Base-by-base conservation (phyloP, 2,888 invertebrate species). In the Zygothrica quintamaculata region DNA sequence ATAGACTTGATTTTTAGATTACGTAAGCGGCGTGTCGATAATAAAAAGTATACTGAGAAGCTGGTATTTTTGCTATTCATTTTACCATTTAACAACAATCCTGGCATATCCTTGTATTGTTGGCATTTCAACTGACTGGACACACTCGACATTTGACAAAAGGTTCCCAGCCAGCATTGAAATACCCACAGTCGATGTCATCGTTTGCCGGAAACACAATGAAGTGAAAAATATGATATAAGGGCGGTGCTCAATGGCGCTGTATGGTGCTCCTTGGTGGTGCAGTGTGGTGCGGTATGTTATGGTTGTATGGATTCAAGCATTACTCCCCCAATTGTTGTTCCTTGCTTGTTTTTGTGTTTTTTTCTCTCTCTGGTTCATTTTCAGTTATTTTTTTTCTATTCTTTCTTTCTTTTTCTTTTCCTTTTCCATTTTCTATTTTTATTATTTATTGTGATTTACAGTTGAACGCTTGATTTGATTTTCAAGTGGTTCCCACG, bases 401-500 rank as follows among this genome's bases (percentile, higher is more conserved):
- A n/a, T n/a, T n/a, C n/a, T n/a, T n/a, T n/a, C 46, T 11, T 36
- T 13, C 33, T 39, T 46, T 11, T 12, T 44, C 4, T 9, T 3
- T 4, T 37, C 16, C 6, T 22, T 11, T 16, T 1, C 42, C 42
- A 34, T 39, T 37, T 37, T 31, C 56, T 31, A 55, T 82, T 87
- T 77, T 87, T 86, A 82, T 88, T 89, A 88, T 89, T 89, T 89
- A 89, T 89, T 87, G 82, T 86, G 89, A 88, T 88, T 89, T 82
- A 89, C 89, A 88, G 88, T 82, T 89, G 89, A 89, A 82, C 74
- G 89, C 88, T 88, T 88, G 90, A 89, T 89, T 89, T 89, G 89
- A 89, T 84, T 89, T 88, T 89, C 87, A 88, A 89, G 90, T 88
- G 84, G 76, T 84, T 87, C 74, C 79, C 76, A 76, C 78, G 68